Evolutionary conservation across 2,888 invertebrate genomes (phyloP), one percentile per base, ranked within the genome.

Genomic region (Oscheius onirici): DNA sequence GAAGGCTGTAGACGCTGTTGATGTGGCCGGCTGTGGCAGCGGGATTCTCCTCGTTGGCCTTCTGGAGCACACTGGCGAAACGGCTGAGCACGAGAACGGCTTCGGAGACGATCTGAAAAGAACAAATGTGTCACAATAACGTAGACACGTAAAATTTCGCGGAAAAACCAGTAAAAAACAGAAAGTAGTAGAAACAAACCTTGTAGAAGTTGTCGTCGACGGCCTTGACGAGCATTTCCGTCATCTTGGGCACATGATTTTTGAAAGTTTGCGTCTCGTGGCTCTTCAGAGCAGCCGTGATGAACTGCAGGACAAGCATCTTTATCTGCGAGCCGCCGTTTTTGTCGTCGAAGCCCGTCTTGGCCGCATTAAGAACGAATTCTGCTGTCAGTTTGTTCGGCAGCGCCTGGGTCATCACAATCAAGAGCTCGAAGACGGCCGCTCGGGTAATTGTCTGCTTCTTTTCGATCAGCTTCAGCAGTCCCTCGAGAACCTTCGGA

Each of bases 191-290:
- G n/a, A n/a, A n/a, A 41, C n/a, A n/a, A 83, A 99, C 83, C 90
- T 99, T 99, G 90, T 99, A 99, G 90, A 99, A 99, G 54, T 93
- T 92, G 90, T 99, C 99, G 66, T 93, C 92, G 26, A 97, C 95
- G 44, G 95, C 93, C 72, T 92, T 91, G 58, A 95, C 92, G 58
- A 97, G 92, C 3, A 95, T 92, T 87, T 89, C 84, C 34, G 88
- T 77, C 15, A 86, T 49, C 1, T 69, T 68, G 0, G 34, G 67
- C 22, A 85, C 69, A 43, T 82, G 93, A 3, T 92, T 91, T 83
- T 94, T 93, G 89, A 96, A 94, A 1, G 92, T 92, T 28, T 43
- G 10, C 5, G 71, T 57, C 52, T 65, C 49, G 88, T 95, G 95
- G 2, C 93, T 92, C 60, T 92, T 91, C 74, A 95, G 89, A 69